These are phyloP conservation scores for Trachymyrmex cornetzi DNA, from an alignment of 1,140 invertebrate species.

Conservation along the genomic window DNA sequence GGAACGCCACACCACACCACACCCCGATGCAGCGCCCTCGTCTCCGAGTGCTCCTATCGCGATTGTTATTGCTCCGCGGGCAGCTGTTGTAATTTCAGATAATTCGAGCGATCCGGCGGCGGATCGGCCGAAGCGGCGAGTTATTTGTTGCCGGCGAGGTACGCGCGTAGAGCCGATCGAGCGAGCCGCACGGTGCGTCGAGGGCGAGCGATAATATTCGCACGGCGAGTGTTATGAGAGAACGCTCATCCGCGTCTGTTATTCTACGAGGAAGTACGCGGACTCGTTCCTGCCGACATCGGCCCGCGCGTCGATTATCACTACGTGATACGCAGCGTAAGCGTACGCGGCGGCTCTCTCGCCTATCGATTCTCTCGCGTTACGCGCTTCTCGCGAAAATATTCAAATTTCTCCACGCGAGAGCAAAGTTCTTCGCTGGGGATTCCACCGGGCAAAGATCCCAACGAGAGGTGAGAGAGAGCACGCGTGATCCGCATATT, in stretches of 20 bases:
- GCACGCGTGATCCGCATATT: conserved; percentile 27
- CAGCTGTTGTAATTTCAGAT: conserved; percentile 64
- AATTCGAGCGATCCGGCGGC: conserved; percentile 55
- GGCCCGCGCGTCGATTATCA: conserved; percentile 53
- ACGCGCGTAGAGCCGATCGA: conserved; percentile 42
- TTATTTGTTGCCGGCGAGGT: conserved; percentile 61
- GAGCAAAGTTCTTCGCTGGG: neutral
- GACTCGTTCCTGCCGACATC: conserved; percentile 47
- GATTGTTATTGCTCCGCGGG: conserved; percentile 59
- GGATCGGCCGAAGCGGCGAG: conserved; percentile 51
- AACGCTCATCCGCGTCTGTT: conserved; percentile 65
- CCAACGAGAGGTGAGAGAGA: neutral
- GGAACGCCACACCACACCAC: conserved; percentile 11
- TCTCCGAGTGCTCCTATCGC: conserved; percentile 47
- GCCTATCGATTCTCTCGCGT: conserved; percentile 45
- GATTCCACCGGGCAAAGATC: conserved; percentile 4
- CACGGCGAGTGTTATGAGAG: conserved; percentile 65
- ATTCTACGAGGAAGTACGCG: conserved; percentile 59
- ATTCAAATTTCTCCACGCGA: conserved; percentile 48
- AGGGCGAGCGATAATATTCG: conserved; percentile 64
- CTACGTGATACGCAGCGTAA: conserved; percentile 54
- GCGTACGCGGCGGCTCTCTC: conserved; percentile 8
- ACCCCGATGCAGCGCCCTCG: conserved; percentile 24
- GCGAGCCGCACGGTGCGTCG: conserved; percentile 38
- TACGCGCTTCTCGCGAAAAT: conserved; percentile 37